A percentile compares a stretch with the other conserved stretches of the same genome.
These are phyloP conservation scores for Catostomus latipinnis DNA, from an alignment of 2,797 vertebrate genomes.

Conservation along the genomic window DNA sequence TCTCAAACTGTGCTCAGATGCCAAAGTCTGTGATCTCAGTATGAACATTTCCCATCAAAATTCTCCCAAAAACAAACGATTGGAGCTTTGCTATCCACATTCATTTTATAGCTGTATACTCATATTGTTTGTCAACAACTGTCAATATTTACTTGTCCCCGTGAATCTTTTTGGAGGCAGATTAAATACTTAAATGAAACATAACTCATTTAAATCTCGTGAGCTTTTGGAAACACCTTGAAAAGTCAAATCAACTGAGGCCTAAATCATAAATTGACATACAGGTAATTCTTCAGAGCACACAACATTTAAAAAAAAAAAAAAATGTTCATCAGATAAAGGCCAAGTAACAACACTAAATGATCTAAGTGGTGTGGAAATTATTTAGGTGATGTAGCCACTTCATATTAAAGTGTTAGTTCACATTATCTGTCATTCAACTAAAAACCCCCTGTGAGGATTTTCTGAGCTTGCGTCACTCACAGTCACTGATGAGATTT, in stretches of 20 bases:
- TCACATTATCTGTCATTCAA: neutral
- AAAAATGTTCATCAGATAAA: constrained; percentile 3
- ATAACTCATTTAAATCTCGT: too few species aligned
- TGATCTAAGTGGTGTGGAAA: neutral
- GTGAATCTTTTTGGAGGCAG: too few species aligned
- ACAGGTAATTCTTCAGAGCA: constrained; percentile 1
- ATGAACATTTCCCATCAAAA: too few species aligned
- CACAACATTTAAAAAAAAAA: neutral
- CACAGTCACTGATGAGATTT: neutral
- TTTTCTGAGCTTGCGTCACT: constrained; percentile 14
- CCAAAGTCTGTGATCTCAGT: too few species aligned
- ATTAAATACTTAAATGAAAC: too few species aligned
- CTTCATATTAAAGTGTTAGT: neutral
- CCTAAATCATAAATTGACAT: neutral
- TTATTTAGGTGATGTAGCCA: neutral
- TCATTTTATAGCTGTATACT: too few species aligned
- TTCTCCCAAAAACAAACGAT: neutral
- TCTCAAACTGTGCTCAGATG: neutral
- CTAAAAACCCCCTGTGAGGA: constrained; percentile 18
- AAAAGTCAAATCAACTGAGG: too few species aligned
- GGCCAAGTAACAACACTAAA: neutral
- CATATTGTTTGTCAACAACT: too few species aligned
- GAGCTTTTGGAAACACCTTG: too few species aligned
- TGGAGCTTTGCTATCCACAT: neutral
- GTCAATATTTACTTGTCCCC: too few species aligned